Conservation (phyloP, 1,140 invertebrate species). For the Grapholita molesta region DNA sequence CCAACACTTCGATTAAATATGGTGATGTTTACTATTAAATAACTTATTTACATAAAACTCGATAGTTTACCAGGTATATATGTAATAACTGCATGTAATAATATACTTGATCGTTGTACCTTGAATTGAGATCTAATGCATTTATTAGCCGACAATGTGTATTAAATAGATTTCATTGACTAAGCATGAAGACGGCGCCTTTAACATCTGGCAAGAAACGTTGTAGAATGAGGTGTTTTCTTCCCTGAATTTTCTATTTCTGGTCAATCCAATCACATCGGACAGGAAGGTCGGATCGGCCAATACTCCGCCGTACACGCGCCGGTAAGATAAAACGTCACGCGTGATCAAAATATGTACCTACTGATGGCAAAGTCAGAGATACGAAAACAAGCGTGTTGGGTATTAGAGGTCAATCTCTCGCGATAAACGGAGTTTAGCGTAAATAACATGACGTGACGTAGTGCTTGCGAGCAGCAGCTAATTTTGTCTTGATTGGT, state of each 20-base stretch:
- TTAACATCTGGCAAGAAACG: not conserved
- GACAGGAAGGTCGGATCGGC: not conserved
- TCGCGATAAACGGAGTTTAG: not conserved
- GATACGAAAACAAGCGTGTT: not conserved
- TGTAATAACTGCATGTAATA: too few relatives aligned
- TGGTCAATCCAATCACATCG: constrained; percentile 24
- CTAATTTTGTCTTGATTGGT: not conserved
- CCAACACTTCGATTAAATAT: too few relatives aligned
- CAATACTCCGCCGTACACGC: constrained; percentile 5
- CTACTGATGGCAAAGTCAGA: not conserved
- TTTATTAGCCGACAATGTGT: too few relatives aligned
- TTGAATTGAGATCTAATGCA: too few relatives aligned
- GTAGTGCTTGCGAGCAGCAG: not conserved
- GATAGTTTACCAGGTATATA: too few relatives aligned
- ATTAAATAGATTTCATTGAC: too few relatives aligned
- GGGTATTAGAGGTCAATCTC: not conserved
- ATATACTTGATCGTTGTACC: too few relatives aligned
- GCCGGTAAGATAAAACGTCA: not conserved
- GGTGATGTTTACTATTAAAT: too few relatives aligned
- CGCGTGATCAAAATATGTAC: not conserved
- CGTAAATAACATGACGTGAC: not conserved
- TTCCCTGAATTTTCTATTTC: not conserved
- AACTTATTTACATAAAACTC: too few relatives aligned
- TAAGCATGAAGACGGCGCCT: too few relatives aligned
- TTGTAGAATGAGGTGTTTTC: not conserved